A percentile compares a stretch with the other conserved stretches of the same genome.
Conservation (phyloP, 2,797 vertebrate genomes). For the Gambusia yucatana region DNA sequence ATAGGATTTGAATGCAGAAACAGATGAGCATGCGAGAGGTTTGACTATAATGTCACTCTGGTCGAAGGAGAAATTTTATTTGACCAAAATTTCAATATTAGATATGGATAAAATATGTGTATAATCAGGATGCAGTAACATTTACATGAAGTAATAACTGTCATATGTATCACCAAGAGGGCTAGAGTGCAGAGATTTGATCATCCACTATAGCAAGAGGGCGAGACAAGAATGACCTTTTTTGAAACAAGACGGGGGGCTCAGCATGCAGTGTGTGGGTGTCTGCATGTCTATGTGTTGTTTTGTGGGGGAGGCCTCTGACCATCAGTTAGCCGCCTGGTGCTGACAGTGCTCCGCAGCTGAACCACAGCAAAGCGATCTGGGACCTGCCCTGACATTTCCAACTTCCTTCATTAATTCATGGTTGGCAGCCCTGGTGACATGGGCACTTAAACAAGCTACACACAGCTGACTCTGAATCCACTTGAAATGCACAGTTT, state of each 20-base stretch:
- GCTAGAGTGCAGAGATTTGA: slow-evolving; percentile 48
- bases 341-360: slow-evolving; percentile 68
- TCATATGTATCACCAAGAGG: slow-evolving; percentile 25
- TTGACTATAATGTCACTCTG: slow-evolving; percentile 27
- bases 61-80: not conserved
- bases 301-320: slow-evolving; percentile 59
- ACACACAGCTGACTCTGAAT: slow-evolving; percentile 32
- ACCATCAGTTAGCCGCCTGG: slow-evolving; percentile 68
- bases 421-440: slow-evolving; percentile 62
- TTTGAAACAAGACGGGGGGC: slow-evolving; percentile 62
- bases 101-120: slow-evolving; percentile 30
- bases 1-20: slow-evolving; percentile 12
- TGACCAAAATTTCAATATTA: slow-evolving; percentile 24
- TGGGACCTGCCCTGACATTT: slow-evolving; percentile 77
- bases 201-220: slow-evolving; percentile 52
- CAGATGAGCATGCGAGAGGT: slow-evolving; percentile 5
- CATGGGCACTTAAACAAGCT: slow-evolving; percentile 55
- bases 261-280: slow-evolving; percentile 35
- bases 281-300: slow-evolving; percentile 33
- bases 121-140: slow-evolving; percentile 40
- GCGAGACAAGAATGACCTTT: slow-evolving; percentile 75
- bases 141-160: slow-evolving; percentile 37
- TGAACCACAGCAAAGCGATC: slow-evolving; percentile 61
- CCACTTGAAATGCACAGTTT: slow-evolving; percentile 44
- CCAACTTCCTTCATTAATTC: slow-evolving; percentile 77